A percentile compares a stretch with the other conserved stretches of the same genome.
Conservation (phyloP, 1,140 invertebrate species). For the Papilio aristodemus region DNA sequence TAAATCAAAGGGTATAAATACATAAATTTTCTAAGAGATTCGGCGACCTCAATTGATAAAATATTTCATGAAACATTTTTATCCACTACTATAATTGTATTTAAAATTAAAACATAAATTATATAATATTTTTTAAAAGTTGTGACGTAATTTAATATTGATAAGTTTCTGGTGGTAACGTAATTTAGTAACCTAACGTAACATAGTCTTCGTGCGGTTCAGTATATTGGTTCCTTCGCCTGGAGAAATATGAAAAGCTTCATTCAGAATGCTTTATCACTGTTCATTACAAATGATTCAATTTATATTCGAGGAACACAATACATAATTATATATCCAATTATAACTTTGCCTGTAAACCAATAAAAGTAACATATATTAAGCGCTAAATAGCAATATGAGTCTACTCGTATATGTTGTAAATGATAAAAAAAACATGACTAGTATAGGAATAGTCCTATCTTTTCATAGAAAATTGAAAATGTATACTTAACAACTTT, state of each 20-base stretch:
- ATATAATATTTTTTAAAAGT: too few species aligned
- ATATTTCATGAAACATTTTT: too few species aligned
- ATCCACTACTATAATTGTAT: too few species aligned
- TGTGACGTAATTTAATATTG: not conserved
- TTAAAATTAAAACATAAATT: too few species aligned
- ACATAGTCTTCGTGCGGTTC: too few species aligned
- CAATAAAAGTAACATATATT: slow-evolving; percentile 46
- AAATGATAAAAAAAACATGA: not conserved
- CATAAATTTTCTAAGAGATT: not conserved
- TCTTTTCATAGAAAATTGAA: too few species aligned
- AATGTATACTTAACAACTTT: too few species aligned
- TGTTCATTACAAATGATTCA: slow-evolving; percentile 38
- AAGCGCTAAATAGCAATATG: not conserved
- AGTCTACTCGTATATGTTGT: too few species aligned
- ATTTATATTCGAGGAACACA: slow-evolving; percentile 37
- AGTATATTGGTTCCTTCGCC: slow-evolving; percentile 61
- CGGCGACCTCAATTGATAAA: too few species aligned
- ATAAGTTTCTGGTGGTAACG: not conserved
- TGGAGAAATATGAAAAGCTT: slow-evolving; percentile 36
- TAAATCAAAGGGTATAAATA: not conserved
- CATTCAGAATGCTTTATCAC: slow-evolving; percentile 34
- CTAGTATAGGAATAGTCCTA: too few species aligned
- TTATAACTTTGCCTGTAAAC: slow-evolving; percentile 39
- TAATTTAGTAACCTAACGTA: too few species aligned
- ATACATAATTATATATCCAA: slow-evolving; percentile 41